Evolutionary conservation across 1,140 invertebrate genomes (phyloP).

Genomic region (Pseudomyrmex gracilis): DNA sequence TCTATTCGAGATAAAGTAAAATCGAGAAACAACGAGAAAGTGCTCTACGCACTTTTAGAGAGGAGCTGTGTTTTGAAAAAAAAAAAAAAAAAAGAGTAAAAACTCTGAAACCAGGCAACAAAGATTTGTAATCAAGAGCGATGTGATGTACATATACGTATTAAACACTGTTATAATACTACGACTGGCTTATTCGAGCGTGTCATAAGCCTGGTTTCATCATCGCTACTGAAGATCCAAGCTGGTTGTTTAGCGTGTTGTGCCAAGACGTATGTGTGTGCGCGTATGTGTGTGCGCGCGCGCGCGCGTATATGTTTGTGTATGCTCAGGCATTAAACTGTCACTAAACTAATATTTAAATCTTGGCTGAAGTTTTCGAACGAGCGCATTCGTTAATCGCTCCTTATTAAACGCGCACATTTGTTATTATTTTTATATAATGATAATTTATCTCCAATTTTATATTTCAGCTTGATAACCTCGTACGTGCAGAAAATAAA

Average conservation of each 20-base stretch:
- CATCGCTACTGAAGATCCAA: slow-evolving; percentile 49
- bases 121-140: not conserved
- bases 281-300: too few species aligned
- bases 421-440: too few species aligned
- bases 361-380: slow-evolving; percentile 49
- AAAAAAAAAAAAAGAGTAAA: too few species aligned
- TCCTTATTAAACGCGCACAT: not conserved
- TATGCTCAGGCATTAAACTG: slow-evolving; percentile 55
- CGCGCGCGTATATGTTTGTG: too few species aligned
- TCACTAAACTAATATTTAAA: slow-evolving; percentile 57
- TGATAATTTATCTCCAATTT: too few species aligned
- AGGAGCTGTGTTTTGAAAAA: too few species aligned
- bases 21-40: not conserved
- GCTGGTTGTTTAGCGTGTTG: slow-evolving; percentile 12
- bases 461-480: not conserved
- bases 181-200: slow-evolving; percentile 27
- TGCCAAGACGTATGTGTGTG: slow-evolving; percentile 20
- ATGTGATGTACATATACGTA: not conserved
- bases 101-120: too few species aligned
- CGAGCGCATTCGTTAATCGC: slow-evolving; percentile 25
- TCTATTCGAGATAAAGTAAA: too few species aligned
- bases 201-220: slow-evolving; percentile 52
- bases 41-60: too few species aligned
- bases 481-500: not conserved
- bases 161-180: slow-evolving; percentile 29